A percentile compares a stretch with the other conserved stretches of the same genome.
Evolutionary conservation across 2,797 vertebrate species (phyloP).

Genomic region (Tapirus indicus): DNA sequence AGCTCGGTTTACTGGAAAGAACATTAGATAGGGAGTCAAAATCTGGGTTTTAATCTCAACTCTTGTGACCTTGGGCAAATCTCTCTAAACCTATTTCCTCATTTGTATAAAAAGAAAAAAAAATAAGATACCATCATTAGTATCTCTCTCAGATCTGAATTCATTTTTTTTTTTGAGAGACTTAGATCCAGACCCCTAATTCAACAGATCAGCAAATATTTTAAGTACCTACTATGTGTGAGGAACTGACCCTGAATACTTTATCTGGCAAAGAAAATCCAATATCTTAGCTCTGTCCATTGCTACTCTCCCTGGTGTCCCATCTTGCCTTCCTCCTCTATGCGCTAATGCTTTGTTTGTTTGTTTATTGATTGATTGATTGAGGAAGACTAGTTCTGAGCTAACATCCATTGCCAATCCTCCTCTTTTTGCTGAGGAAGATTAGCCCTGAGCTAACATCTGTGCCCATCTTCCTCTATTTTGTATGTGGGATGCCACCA

Average conservation of each 20-base stretch:
- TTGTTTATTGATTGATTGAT: no score
- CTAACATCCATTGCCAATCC: no score
- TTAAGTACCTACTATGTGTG: background rate
- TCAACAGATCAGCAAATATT: background rate
- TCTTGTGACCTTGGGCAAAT: background rate
- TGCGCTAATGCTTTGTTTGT: background rate
- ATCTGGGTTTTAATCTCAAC: conserved; percentile 39
- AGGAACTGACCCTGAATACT: background rate
- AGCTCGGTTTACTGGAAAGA: background rate
- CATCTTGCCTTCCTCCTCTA: background rate
- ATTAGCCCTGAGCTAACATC: no score
- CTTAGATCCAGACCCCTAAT: conserved; percentile 28
- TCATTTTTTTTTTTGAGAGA: background rate
- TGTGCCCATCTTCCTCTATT: no score
- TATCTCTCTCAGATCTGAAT: background rate
- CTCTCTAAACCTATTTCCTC: conserved; percentile 10
- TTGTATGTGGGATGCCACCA: no score
- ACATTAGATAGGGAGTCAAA: conserved; percentile 1
- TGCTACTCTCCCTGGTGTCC: background rate
- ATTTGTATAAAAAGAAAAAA: conserved; percentile 30
- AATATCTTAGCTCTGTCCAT: background rate
- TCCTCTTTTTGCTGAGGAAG: no score
- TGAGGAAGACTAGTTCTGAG: no score
- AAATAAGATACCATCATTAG: background rate
- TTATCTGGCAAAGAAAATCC: conserved; percentile 12